Base-by-base conservation (phyloP, 2,888 invertebrate genomes). In the Pyrocoelia pectoralis region DNA sequence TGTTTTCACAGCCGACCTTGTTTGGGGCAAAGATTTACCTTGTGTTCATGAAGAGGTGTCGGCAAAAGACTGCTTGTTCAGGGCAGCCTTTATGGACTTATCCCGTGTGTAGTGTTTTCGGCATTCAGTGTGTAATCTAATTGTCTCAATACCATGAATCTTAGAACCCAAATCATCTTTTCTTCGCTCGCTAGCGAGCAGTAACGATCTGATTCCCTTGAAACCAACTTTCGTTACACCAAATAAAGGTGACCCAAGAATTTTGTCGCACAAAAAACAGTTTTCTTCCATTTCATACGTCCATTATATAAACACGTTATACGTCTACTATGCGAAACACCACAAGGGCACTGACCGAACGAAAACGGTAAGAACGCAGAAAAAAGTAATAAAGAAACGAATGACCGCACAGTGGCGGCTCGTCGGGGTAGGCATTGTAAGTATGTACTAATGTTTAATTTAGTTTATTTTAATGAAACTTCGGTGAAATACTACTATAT, bases 1-100 rank as follows among this genome's bases (percentile, higher is more conserved):
- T n/a, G n/a, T n/a, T n/a, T n/a, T n/a, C n/a, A n/a, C n/a, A n/a
- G n/a, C n/a, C n/a, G 24, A 24, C 24, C 24, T 24, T 24, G 24
- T 24, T 24, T 24, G 24, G 24, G 24, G 24, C 24, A 24, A 3
- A 24, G 24, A 19, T 15, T 15, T 4, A 48, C 18, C 15, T 48
- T 48, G 17, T 48, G 18, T 10, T 48, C 18, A 48, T 48, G 48
- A 48, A 18, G 48, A n/a, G n/a, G n/a, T n/a, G n/a, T n/a, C n/a
- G n/a, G n/a, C n/a, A n/a, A n/a, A n/a, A 48, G 18, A 19, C 17
- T 6, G 19, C 18, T 17, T 17, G 10, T 46, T 38, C 13, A 46
- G 12, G 46, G 8, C 2, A 15, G 46, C 46, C 10, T 14, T 4
- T 46, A 17, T 17, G 14, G 17, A 46, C 17, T 17, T 15, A 4